These are phyloP conservation scores for Scleropages formosus DNA, from an alignment of 2,797 vertebrate genomes.

Conservation along the genomic window DNA sequence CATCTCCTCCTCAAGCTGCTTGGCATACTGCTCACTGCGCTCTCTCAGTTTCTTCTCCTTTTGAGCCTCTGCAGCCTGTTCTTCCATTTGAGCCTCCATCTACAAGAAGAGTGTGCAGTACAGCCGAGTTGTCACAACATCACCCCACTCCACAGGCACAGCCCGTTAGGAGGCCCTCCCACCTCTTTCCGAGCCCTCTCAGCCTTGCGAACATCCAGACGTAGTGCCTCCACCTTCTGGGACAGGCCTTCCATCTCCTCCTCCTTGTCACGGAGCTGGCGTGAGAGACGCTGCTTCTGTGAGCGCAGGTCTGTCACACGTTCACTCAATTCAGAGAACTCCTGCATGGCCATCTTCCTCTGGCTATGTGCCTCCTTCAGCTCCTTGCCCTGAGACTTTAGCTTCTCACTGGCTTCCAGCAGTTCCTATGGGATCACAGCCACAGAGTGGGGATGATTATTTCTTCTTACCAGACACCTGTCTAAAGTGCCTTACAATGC, in stretches of 20 bases:
- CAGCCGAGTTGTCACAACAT: neutral
- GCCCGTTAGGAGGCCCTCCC: constrained; percentile 63
- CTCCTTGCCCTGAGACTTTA: constrained; percentile 91
- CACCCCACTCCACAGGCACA: neutral
- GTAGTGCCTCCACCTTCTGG: constrained; percentile 90
- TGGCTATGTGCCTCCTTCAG: constrained; percentile 97
- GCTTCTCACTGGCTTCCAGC: constrained; percentile 74
- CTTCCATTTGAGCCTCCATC: constrained; percentile 88
- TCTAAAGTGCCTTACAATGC: too few relatives aligned
- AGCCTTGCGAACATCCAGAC: constrained; percentile 91
- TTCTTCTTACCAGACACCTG: too few relatives aligned
- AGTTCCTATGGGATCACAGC: constrained; percentile 62
- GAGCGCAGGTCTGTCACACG: constrained; percentile 90
- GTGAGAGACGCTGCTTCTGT: constrained; percentile 88
- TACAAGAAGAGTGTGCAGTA: constrained; percentile 45
- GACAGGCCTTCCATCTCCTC: constrained; percentile 90
- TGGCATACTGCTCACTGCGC: constrained; percentile 87
- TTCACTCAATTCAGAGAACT: constrained; percentile 95
- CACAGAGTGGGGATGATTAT: too few relatives aligned
- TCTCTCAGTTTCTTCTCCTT: constrained; percentile 94
- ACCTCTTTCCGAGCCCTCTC: constrained; percentile 97
- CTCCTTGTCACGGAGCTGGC: constrained; percentile 94
- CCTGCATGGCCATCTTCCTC: constrained; percentile 92
- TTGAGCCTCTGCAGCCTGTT: constrained; percentile 81
- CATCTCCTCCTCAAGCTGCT: constrained; percentile 91